Evolutionary conservation across 2,113 vertebrate genomes (phyloP), one percentile per base, ranked within the genome.

Genomic region (Meleagris gallopavo): DNA sequence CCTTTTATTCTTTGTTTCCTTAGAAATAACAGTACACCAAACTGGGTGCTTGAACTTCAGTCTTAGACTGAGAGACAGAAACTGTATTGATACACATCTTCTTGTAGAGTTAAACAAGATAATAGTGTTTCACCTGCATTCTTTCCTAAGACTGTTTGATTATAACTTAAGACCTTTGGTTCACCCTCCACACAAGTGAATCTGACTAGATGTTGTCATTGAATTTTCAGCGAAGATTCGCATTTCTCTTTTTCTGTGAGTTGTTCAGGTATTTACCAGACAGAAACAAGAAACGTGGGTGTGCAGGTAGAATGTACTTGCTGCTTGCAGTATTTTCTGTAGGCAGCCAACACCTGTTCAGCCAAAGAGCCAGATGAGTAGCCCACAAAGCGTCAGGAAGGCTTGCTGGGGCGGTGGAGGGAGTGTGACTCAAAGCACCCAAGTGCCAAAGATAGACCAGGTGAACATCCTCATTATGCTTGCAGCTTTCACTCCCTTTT

Each of bases 331-430:
- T 71, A 20, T 36, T 29, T 64, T 54, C 64, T 38, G 10, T 40
- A 76, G 60, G 45, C 48, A 71, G 19, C 25, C 10, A 25, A 19
- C 40, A 2, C 48, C 5, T 22, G 45, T 67, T 76, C 1, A 0
- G 50, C 22, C 48, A 25, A 38, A 13, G 29, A 48, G n/a, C 25
- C 1, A 0, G 6, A 21, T 61, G 8, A 43, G 32, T 41, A 55
- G 19, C 24, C 14, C 32, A 7, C n/a, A 3, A 36, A 8, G 1
- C 22, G 10, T 30, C 45, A 14, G 0, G 22, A 32, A 57, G 57
- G 34, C 54, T 61, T 91, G 20, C 40, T 0, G 0, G 20, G 7
- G 15, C 0, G 0, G 14, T 66, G 22, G 40, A 32, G 27, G 22
- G n/a, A 52, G 29, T 11, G 36, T 58, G 67, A 52, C 32, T 78